Conservation (phyloP, 2,797 vertebrate genomes). For the Lepilemur ruficaudatus region DNA sequence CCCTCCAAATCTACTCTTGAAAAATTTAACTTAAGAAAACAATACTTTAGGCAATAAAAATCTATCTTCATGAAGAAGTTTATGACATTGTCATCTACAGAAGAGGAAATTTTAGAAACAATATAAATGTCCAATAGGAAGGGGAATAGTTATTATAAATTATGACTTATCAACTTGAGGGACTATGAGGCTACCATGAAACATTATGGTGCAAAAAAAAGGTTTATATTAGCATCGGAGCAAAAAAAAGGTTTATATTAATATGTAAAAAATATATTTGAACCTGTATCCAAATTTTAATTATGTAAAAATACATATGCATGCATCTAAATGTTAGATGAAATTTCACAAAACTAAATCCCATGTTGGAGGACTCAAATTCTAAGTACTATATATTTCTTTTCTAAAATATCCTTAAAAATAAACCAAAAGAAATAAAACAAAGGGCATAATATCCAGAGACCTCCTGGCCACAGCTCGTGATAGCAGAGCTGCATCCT, state of each 20-base stretch:
- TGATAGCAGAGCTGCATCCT: neutral
- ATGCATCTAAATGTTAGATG: neutral
- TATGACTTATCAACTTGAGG: neutral
- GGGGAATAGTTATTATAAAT: neutral
- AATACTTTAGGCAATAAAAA: neutral
- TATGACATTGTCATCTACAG: neutral
- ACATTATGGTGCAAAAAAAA: neutral
- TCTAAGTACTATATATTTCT: neutral
- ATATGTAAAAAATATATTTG: constrained; percentile 3
- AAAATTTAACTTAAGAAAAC: constrained; percentile 29
- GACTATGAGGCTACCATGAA: neutral
- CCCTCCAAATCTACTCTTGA: neutral
- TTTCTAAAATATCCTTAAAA: constrained; percentile 5
- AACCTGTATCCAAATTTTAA: neutral
- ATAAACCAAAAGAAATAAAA: neutral
- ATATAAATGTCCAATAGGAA: neutral
- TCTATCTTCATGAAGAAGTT: neutral
- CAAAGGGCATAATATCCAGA: neutral
- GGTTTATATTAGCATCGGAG: neutral
- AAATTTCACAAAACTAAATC: constrained; percentile 34
- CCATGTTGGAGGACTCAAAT: neutral
- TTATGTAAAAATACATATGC: neutral
- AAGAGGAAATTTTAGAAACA: constrained; percentile 23
- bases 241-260: neutral
- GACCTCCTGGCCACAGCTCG: neutral